Percentiles rank a stretch among this genome's conserved stretches.
Conservation (phyloP, 2,113 vertebrate genomes). For the Rafetus swinhoei region DNA sequence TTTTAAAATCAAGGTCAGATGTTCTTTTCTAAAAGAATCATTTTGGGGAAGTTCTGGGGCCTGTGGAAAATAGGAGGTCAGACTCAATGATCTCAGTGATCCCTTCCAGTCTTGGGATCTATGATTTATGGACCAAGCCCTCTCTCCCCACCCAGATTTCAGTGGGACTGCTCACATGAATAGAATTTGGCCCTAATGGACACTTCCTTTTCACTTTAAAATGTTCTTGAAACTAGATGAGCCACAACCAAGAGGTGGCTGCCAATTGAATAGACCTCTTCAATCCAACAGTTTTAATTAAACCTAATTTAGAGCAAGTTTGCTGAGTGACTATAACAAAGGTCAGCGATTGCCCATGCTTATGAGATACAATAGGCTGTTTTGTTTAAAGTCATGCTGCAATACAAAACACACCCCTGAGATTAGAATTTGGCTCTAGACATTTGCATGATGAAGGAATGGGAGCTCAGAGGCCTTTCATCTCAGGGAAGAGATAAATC, state of each 20-base stretch:
- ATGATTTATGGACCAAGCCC: no score
- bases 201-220: no score
- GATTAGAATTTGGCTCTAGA: not conserved
- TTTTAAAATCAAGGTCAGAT: not conserved
- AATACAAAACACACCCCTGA: not conserved
- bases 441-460: not conserved
- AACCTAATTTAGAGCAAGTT: not conserved
- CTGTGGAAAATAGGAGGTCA: not conserved
- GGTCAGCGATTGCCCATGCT: not conserved
- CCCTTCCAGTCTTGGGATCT: no score
- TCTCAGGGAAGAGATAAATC: not conserved
- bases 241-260: not conserved
- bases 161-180: not conserved
- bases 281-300: not conserved
- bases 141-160: not conserved
- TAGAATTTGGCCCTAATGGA: rapidly evolving
- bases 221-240: no score
- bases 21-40: not conserved
- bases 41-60: no score
- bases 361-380: not conserved
- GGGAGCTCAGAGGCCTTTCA: not conserved
- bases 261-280: not conserved
- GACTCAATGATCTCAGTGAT: not conserved
- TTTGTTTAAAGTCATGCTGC: not conserved
- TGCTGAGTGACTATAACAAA: not conserved